Evolutionary conservation across 1,140 invertebrate species (phyloP).

Genomic region (Drosophila rhopaloa): DNA sequence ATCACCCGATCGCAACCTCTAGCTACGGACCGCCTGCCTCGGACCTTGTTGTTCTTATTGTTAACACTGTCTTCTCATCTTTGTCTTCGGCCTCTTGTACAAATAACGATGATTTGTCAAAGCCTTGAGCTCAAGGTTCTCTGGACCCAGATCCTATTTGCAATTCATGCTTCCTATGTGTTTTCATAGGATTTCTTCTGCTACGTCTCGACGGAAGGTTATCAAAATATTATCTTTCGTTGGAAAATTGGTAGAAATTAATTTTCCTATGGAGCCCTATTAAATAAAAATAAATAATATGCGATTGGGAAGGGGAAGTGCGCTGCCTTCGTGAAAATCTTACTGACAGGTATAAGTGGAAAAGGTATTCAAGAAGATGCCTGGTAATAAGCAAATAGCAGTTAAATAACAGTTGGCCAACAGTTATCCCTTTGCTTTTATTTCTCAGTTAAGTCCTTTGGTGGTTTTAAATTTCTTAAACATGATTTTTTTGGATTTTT

Average conservation of each 20-base stretch:
- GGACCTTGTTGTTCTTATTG: conserved; percentile 77
- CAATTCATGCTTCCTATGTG: conserved; percentile 74
- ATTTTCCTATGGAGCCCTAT: conserved; percentile 77
- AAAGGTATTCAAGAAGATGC: neutral
- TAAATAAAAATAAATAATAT: conserved; percentile 80
- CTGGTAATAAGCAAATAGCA: neutral
- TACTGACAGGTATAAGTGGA: conserved; percentile 34
- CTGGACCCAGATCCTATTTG: conserved; percentile 62
- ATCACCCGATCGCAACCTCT: conserved; percentile 7
- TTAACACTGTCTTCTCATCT: conserved; percentile 65
- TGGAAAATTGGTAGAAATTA: conserved; percentile 81
- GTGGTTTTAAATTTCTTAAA: too few species aligned
- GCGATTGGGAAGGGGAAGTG: conserved; percentile 7
- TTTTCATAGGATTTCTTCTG: conserved; percentile 81
- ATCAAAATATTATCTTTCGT: conserved; percentile 71
- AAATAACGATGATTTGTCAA: conserved; percentile 81
- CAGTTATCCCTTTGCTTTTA: neutral
- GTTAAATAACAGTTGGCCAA: conserved; percentile 9
- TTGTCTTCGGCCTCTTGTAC: conserved; percentile 70
- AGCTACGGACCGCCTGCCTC: conserved; percentile 30
- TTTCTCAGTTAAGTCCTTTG: too few species aligned
- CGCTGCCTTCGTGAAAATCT: conserved; percentile 26
- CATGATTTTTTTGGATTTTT: too few species aligned
- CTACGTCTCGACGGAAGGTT: conserved; percentile 60
- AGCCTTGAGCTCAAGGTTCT: conserved; percentile 22